These are phyloP conservation scores for Aegotheles bennettii DNA, from an alignment of 2,113 vertebrate species.

Conservation along the genomic window DNA sequence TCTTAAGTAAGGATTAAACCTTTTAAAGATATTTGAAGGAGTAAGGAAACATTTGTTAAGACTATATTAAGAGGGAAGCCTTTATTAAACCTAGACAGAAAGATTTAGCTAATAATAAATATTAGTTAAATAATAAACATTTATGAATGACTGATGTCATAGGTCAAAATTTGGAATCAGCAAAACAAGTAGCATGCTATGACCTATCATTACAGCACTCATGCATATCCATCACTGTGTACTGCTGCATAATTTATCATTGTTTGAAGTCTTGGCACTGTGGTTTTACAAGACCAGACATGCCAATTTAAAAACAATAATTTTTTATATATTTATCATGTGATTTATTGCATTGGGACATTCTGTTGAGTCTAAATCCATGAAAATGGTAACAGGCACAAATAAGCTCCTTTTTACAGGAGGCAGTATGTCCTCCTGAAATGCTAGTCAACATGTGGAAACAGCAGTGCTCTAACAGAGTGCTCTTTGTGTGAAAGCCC, in stretches of 20 bases:
- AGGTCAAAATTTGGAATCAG: neutral
- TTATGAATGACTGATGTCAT: neutral
- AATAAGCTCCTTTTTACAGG: neutral
- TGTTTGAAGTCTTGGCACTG: neutral
- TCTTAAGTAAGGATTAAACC: neutral
- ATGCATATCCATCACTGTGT: neutral
- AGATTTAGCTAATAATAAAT: neutral
- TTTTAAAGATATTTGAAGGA: neutral
- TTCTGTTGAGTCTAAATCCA: neutral
- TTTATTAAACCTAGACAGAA: neutral
- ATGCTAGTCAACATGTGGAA: neutral
- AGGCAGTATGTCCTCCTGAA: neutral
- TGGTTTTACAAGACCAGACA: neutral
- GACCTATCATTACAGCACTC: neutral
- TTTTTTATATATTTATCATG: neutral
- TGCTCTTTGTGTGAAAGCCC: accelerated
- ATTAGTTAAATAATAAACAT: neutral
- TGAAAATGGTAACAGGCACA: neutral
- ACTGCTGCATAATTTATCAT: neutral
- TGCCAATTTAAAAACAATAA: accelerated
- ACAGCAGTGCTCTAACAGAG: neutral
- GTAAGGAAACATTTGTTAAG: neutral
- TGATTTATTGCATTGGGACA: neutral
- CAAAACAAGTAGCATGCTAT: neutral
- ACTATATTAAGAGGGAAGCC: neutral